Evolutionary conservation across 2,797 vertebrate species (phyloP).

Genomic region (Hippopotamyrus pictus): DNA sequence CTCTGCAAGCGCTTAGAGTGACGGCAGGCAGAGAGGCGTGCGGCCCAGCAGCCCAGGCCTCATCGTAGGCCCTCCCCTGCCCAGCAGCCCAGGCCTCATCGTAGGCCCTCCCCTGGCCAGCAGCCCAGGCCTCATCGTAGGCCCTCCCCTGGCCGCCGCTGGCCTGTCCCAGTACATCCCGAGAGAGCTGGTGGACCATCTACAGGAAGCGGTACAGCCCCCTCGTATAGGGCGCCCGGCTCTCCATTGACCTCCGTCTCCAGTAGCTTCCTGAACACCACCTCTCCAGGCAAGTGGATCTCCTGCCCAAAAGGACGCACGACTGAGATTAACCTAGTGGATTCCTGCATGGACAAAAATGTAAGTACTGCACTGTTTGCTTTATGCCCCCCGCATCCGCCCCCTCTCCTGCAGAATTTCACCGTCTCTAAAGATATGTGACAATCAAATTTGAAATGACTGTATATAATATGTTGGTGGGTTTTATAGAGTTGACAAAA

Average conservation of each 20-base stretch:
- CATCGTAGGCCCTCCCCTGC: not conserved
- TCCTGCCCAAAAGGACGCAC: not conserved
- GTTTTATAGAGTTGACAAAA: not conserved
- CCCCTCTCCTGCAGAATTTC: not conserved
- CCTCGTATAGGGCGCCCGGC: not conserved
- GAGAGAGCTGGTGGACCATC: not conserved
- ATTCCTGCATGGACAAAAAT: not conserved
- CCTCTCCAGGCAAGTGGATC: not conserved
- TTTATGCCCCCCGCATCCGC: not conserved
- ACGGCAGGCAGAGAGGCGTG: not conserved
- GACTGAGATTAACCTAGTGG: not conserved
- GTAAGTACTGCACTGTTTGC: not conserved
- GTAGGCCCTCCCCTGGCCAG: not conserved
- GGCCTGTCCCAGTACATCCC: not conserved
- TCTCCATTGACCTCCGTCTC: not conserved
- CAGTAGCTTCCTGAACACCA: not conserved
- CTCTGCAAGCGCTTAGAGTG: not conserved
- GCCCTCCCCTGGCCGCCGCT: not conserved
- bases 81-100: not conserved
- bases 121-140: not conserved
- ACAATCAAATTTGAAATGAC: not conserved
- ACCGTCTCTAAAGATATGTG: not conserved
- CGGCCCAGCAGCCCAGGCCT: too few species aligned
- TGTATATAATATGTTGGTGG: not conserved
- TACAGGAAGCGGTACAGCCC: not conserved